phyloP scores from a whole-genome alignment of 2,888 invertebrate genomes.

The Ommatoiulus sabulosus region DNA sequence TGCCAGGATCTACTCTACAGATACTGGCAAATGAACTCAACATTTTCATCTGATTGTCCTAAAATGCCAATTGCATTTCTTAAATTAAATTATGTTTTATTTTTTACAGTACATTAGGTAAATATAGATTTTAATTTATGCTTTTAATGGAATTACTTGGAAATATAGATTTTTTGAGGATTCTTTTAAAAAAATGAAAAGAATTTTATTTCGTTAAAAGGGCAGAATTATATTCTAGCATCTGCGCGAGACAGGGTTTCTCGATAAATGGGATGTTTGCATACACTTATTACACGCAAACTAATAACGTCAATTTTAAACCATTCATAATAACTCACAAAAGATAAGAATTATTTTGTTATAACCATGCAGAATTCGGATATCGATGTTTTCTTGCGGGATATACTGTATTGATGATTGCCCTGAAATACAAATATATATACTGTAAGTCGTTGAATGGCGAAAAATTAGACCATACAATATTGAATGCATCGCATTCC shows the following conservation, averaged over 20 bases:
- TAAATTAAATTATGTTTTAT: not conserved
- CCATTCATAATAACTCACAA: not conserved
- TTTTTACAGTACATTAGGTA: not conserved
- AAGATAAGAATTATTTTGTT: slow-evolving; percentile 1
- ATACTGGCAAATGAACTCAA: too few species aligned
- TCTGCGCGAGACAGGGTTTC: not conserved
- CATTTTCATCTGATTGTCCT: not conserved
- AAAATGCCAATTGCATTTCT: slow-evolving; percentile 13
- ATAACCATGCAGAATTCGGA: not conserved
- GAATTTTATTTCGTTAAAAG: not conserved
- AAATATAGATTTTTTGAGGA: not conserved
- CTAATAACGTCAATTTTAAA: not conserved
- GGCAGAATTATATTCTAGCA: not conserved
- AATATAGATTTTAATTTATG: not conserved
- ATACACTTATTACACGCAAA: not conserved
- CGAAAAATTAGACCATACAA: too few species aligned
- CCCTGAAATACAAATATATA: too few species aligned
- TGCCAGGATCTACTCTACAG: too few species aligned
- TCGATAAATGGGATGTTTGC: not conserved
- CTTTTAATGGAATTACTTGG: not conserved
- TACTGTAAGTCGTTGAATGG: too few species aligned
- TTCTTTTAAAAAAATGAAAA: not conserved
- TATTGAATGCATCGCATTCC: too few species aligned
- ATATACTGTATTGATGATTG: too few species aligned
- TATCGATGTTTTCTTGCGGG: not conserved